These are phyloP conservation scores for Chymomyza costata DNA, from an alignment of 1,140 invertebrate species.

Conservation along the genomic window DNA sequence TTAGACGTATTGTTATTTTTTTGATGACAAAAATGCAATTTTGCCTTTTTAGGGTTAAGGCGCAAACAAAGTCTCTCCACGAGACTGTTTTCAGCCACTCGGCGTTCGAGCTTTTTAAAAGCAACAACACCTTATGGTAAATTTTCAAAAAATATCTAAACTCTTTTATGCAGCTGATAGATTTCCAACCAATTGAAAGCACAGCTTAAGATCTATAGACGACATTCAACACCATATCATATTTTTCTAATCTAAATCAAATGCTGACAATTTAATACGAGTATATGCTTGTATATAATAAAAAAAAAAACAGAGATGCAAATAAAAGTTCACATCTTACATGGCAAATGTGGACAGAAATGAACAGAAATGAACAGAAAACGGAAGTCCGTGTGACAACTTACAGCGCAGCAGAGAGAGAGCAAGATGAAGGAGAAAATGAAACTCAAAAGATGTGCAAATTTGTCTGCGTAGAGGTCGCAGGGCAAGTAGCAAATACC, in stretches of 20 bases:
- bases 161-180: no score
- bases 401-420: no score
- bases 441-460: slow-evolving; percentile 60
- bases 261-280: slow-evolving; percentile 64
- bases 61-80: no score
- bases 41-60: no score
- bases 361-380: slow-evolving; percentile 71
- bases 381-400: slow-evolving; percentile 61
- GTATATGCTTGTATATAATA: slow-evolving; percentile 9
- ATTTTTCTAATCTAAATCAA: slow-evolving; percentile 73
- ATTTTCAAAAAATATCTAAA: no score
- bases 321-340: slow-evolving; percentile 45
- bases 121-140: no score
- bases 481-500: slow-evolving; percentile 68
- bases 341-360: slow-evolving; percentile 67
- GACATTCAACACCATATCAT: slow-evolving; percentile 24
- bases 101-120: no score
- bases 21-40: no score
- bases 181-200: no score
- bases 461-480: slow-evolving; percentile 46
- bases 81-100: no score
- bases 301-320: slow-evolving; percentile 39
- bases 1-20: no score
- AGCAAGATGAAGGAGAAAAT: slow-evolving; percentile 20
- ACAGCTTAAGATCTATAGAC: no score